A percentile compares a stretch with the other conserved stretches of the same genome.
These are phyloP conservation scores for Falco berigora DNA, from an alignment of 2,797 vertebrate genomes.

Conservation along the genomic window DNA sequence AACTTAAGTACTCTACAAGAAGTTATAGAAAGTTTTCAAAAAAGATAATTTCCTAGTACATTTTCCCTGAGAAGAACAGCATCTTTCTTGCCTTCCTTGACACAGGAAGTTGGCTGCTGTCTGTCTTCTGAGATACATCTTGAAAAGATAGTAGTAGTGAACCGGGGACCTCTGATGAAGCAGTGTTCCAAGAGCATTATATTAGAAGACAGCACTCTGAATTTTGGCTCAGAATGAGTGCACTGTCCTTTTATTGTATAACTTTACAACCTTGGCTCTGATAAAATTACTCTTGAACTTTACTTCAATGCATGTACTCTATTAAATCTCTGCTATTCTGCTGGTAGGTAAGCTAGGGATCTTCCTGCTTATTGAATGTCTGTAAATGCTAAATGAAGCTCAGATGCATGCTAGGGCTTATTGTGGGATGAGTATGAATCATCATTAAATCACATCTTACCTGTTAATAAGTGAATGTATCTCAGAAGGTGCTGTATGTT, in stretches of 20 bases:
- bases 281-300: neutral
- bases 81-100: neutral
- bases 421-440: neutral
- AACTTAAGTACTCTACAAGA: neutral
- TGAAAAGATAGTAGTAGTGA: neutral
- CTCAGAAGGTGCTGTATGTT: neutral
- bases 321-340: neutral
- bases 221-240: neutral
- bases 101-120: neutral
- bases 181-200: neutral
- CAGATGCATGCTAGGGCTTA: neutral
- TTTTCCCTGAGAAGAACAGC: neutral
- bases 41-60: neutral
- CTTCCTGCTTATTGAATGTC: neutral
- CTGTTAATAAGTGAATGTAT: neutral
- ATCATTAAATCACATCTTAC: neutral
- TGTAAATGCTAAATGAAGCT: neutral
- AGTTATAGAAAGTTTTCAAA: neutral
- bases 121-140: neutral
- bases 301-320: neutral
- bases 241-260: neutral
- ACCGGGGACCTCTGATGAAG: neutral
- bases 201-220: neutral
- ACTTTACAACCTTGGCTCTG: neutral
- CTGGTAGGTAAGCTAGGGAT: neutral